phyloP scores from a whole-genome alignment of 2,888 invertebrate species.

The Amphimallon solstitiale region DNA sequence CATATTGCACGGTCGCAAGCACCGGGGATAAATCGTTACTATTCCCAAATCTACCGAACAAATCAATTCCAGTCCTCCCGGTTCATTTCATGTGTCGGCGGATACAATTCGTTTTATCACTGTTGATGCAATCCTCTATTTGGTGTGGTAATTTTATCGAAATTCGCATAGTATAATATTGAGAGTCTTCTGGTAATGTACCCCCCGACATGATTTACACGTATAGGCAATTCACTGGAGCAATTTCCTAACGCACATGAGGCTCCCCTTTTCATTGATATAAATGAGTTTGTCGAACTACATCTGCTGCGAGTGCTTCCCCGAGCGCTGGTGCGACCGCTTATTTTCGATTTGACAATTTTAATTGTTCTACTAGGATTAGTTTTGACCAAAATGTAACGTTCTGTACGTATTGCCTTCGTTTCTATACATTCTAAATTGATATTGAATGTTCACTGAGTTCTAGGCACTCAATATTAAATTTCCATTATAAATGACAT shows the following conservation, averaged over 20 bases:
- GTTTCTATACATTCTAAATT: background rate
- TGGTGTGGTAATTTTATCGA: constrained; percentile 2
- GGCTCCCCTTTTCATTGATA: constrained; percentile 46
- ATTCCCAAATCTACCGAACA: constrained; percentile 4
- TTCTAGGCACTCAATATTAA: too few species aligned
- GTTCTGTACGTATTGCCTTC: background rate
- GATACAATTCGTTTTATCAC: constrained; percentile 3
- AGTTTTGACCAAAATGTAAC: background rate
- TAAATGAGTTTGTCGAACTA: constrained; percentile 48
- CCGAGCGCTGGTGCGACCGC: background rate
- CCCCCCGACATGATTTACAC: constrained; percentile 33
- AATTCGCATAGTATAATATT: constrained; percentile 3
- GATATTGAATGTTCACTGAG: too few species aligned
- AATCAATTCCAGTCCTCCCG: constrained; percentile 13
- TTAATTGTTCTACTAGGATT: constrained; percentile 4
- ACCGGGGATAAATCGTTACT: constrained; percentile 11
- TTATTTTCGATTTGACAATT: constrained; percentile 9
- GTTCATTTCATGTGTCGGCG: constrained; percentile 13
- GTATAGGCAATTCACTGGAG: constrained; percentile 44
- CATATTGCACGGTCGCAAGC: constrained; percentile 19
- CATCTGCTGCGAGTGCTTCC: constrained; percentile 8
- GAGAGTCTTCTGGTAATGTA: constrained; percentile 19
- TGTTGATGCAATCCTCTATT: background rate
- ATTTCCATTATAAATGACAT: too few species aligned
- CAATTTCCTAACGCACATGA: constrained; percentile 46